Conservation (phyloP, 2,797 vertebrate genomes). For the Sebastes flavidus region DNA sequence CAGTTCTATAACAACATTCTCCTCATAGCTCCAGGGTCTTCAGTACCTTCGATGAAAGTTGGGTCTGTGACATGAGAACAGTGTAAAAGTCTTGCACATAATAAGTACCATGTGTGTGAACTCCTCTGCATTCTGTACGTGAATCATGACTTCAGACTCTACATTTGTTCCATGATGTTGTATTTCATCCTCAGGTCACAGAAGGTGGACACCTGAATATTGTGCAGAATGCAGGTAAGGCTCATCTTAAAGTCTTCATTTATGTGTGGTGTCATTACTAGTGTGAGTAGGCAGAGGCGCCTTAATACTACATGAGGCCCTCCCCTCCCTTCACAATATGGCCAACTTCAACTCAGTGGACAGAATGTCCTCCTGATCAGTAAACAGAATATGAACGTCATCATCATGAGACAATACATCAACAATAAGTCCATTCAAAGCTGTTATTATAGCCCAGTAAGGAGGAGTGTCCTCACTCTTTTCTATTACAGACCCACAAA, state of each 20-base stretch:
- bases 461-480: no score
- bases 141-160: background rate
- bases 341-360: no score
- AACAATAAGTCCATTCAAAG: no score
- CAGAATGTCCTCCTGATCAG: no score
- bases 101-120: background rate
- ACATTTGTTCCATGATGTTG: background rate
- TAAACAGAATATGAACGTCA: no score
- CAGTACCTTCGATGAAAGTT: background rate
- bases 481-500: no score
- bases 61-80: background rate
- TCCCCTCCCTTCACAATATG: no score
- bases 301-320: no score
- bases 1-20: background rate
- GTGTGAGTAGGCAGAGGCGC: no score
- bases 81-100: background rate
- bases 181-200: conserved; percentile 29
- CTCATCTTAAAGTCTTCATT: background rate
- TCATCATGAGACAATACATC: no score
- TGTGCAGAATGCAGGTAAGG: conserved; percentile 36
- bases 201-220: background rate
- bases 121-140: background rate
- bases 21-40: background rate
- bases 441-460: no score
- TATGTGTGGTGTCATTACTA: background rate